Percentiles rank a stretch among this genome's conserved stretches.
phyloP scores from a whole-genome alignment of 2,113 vertebrate genomes.

The Podarcis cretensis region DNA sequence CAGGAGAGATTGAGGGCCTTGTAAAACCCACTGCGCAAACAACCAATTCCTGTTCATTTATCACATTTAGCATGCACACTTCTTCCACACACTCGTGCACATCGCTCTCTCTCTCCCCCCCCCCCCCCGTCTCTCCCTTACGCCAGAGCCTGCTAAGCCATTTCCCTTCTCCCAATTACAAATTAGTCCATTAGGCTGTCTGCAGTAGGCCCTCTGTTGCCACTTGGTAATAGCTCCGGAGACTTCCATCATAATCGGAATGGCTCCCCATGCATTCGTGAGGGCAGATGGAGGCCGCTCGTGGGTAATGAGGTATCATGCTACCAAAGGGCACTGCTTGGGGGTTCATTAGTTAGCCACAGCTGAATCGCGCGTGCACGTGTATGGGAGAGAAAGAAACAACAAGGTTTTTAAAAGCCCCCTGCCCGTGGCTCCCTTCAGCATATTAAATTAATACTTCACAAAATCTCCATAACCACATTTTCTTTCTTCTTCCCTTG shows the following conservation, averaged over 20 bases:
- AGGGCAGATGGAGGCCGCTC: slow-evolving; percentile 99
- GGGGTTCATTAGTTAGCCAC: slow-evolving; percentile 94
- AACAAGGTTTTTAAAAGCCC: slow-evolving; percentile 74
- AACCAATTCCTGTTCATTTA: slow-evolving; percentile 90
- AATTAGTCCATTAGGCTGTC: slow-evolving; percentile 99
- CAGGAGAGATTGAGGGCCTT: slow-evolving; percentile 80
- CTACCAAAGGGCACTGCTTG: slow-evolving; percentile 96
- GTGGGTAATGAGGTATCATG: slow-evolving; percentile 99
- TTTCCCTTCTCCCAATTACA: slow-evolving; percentile 98
- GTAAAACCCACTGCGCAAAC: slow-evolving; percentile 86
- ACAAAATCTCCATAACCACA: slow-evolving; percentile 71
- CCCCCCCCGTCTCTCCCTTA: neutral
- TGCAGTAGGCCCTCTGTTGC: slow-evolving; percentile 95
- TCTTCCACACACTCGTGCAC: slow-evolving; percentile 78
- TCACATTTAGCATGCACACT: slow-evolving; percentile 91
- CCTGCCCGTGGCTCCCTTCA: slow-evolving; percentile 80
- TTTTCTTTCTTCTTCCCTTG: neutral
- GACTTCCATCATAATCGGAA: slow-evolving; percentile 99
- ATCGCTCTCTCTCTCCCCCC: slow-evolving; percentile 52
- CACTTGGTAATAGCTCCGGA: slow-evolving; percentile 99
- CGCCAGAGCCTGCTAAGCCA: slow-evolving; percentile 89
- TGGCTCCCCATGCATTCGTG: slow-evolving; percentile 97
- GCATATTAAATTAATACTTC: slow-evolving; percentile 86
- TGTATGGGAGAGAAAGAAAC: slow-evolving; percentile 76
- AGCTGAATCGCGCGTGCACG: slow-evolving; percentile 78